Evolutionary conservation across 2,113 vertebrate genomes (phyloP).

Genomic region (cat (Felis catus)): F.catus_Fca126_mat1.0 CM031412.1:34802001-34802500

Average conservation of each 20-base stretch:
- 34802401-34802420: too few relatives aligned
- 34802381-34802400: background rate
- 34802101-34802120: background rate
- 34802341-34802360: background rate
- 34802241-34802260: background rate
- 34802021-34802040: background rate
- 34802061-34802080: background rate
- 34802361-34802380: background rate
- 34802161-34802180: background rate
- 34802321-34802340: background rate
- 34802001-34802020: background rate
- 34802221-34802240: background rate
- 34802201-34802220: background rate
- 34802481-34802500: background rate
- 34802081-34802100: background rate
- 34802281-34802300: background rate
- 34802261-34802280: background rate
- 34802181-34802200: background rate
- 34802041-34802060: background rate
- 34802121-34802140: background rate
- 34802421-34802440: background rate
- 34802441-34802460: background rate
- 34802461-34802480: background rate
- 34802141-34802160: background rate
- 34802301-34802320: background rate